These are phyloP conservation scores for Chondrilla cf. caribensis DNA, from an alignment of 37 sponge, comb jelly and placozoan species.

Conservation along the genomic window DNA sequence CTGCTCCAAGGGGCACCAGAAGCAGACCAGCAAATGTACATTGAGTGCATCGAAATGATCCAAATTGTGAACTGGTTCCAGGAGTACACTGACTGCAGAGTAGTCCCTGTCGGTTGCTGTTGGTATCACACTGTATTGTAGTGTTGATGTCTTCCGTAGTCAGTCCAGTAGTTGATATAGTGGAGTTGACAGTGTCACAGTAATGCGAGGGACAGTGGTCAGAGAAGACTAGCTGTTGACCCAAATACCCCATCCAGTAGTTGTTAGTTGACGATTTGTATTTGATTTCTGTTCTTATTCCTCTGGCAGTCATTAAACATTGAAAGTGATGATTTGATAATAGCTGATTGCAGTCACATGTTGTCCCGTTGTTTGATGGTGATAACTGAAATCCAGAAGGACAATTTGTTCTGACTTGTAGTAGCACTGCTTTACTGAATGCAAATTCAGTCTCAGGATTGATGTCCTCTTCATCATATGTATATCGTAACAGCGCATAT, in stretches of 20 bases:
- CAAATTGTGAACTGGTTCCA: slow-evolving; percentile 31
- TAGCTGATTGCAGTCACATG: too few species aligned
- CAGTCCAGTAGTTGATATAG: not conserved
- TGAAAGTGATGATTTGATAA: too few species aligned
- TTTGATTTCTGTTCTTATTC: too few species aligned
- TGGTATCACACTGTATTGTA: not conserved
- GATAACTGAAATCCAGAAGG: too few species aligned
- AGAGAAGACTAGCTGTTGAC: not conserved
- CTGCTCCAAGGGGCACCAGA: not conserved
- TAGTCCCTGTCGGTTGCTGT: slow-evolving; percentile 4
- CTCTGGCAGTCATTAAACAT: too few species aligned
- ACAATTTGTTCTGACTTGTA: too few species aligned
- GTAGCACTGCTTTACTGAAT: too few species aligned
- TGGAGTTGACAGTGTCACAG: not conserved
- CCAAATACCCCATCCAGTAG: not conserved
- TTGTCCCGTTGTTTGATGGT: too few species aligned
- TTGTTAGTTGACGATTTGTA: too few species aligned
- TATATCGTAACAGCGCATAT: too few species aligned
- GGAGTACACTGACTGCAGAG: slow-evolving; percentile 43
- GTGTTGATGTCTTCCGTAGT: not conserved
- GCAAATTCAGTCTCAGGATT: too few species aligned
- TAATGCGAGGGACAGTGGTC: not conserved
- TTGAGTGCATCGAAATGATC: slow-evolving; percentile 11
- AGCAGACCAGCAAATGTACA: slow-evolving; percentile 25
- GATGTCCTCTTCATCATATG: too few species aligned